A percentile compares a stretch with the other conserved stretches of the same genome.
Conservation (phyloP, 2,888 invertebrate species). For the Thecophora atra region DNA sequence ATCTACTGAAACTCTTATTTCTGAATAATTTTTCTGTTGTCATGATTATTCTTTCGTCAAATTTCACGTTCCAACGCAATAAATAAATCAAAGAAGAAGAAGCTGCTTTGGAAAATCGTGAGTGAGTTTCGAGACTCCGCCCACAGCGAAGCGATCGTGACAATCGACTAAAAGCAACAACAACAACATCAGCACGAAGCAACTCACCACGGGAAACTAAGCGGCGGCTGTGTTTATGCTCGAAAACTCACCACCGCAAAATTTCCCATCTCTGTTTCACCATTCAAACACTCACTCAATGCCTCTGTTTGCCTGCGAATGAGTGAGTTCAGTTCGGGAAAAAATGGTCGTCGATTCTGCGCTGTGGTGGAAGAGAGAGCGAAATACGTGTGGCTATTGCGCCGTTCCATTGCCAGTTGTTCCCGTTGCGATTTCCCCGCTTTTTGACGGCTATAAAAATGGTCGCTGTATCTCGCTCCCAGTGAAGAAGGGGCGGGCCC, state of each 20-base stretch:
- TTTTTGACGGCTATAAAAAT: slow-evolving; percentile 18
- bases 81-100: neutral
- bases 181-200: slow-evolving; percentile 2
- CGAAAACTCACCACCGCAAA: slow-evolving; percentile 20
- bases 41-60: too few species aligned
- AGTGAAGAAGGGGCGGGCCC: too few species aligned
- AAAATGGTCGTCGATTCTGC: slow-evolving; percentile 1
- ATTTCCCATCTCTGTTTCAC: neutral
- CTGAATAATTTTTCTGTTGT: too few species aligned
- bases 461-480: slow-evolving; percentile 19
- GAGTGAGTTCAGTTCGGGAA: neutral
- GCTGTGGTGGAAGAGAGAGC: slow-evolving; percentile 24
- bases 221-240: neutral
- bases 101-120: neutral
- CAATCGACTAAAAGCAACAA: slow-evolving; percentile 22
- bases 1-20: too few species aligned
- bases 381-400: slow-evolving; percentile 20
- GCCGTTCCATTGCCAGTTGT: neutral
- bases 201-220: neutral
- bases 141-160: slow-evolving; percentile 24
- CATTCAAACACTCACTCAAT: slow-evolving; percentile 3
- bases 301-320: neutral
- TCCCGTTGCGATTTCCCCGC: slow-evolving; percentile 24
- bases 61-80: too few species aligned
- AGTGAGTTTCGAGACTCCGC: slow-evolving; percentile 11